Evolutionary conservation across 2,113 vertebrate species (phyloP).

Genomic region (Saccopteryx leptura): DNA sequence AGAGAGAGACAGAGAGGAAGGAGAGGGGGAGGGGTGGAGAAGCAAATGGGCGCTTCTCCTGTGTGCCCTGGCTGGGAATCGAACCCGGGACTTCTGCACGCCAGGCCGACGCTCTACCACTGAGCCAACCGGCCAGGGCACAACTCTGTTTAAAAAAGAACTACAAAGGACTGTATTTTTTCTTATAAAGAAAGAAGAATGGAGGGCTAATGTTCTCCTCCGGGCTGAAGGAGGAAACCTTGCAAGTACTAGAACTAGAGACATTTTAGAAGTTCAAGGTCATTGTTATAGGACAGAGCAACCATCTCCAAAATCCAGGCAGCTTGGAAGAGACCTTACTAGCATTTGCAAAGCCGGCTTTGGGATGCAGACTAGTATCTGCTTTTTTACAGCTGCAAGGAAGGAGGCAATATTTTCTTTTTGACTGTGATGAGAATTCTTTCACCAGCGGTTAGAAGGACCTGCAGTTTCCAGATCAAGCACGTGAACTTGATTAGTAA

Average conservation of each 20-base stretch:
- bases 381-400: constrained; percentile 20
- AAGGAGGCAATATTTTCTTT: not conserved
- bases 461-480: not conserved
- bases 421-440: not conserved
- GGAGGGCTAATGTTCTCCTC: not conserved
- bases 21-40: too few relatives aligned
- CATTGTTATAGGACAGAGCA: not conserved
- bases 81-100: too few relatives aligned
- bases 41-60: too few relatives aligned
- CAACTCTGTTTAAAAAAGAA: not conserved
- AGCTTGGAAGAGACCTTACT: not conserved
- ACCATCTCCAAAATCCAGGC: not conserved
- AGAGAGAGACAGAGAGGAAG: too few relatives aligned
- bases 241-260: not conserved
- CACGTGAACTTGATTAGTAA: not conserved
- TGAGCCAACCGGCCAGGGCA: too few relatives aligned
- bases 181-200: not conserved
- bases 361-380: not conserved
- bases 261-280: not conserved
- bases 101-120: too few relatives aligned
- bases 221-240: not conserved
- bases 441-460: not conserved
- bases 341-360: not conserved
- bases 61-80: too few relatives aligned
- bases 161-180: not conserved